Evolutionary conservation across 1,140 invertebrate genomes (phyloP).

Genomic region (Zaprionus vittiger): DNA sequence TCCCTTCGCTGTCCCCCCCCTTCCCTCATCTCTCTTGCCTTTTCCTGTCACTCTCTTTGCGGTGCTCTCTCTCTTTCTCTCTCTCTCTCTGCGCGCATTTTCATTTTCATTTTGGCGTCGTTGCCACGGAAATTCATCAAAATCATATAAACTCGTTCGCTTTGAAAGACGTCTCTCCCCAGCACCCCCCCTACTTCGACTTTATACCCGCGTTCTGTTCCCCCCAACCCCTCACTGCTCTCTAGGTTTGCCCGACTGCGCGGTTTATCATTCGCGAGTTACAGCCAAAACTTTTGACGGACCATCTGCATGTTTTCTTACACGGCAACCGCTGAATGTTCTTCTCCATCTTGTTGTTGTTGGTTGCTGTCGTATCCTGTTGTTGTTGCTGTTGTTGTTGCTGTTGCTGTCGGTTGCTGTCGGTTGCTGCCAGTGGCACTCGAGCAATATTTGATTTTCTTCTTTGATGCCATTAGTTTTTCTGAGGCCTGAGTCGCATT

Average conservation of each 20-base stretch:
- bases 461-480: constrained; percentile 80
- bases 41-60: background rate
- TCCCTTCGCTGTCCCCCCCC: background rate
- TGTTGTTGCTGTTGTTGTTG: constrained; percentile 32
- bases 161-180: constrained; percentile 29
- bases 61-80: background rate
- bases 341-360: constrained; percentile 28
- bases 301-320: constrained; percentile 82
- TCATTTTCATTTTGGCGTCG: constrained; percentile 77
- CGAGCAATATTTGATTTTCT: constrained; percentile 81
- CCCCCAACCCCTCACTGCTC: background rate
- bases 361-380: constrained; percentile 12
- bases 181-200: background rate
- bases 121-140: constrained; percentile 83
- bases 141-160: constrained; percentile 80
- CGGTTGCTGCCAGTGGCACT: constrained; percentile 70
- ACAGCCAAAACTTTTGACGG: constrained; percentile 67
- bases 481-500: constrained; percentile 35
- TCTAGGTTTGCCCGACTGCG: constrained; percentile 19
- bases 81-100: constrained; percentile 42
- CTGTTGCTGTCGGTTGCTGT: constrained; percentile 43
- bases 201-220: background rate
- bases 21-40: background rate
- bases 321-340: constrained; percentile 57
- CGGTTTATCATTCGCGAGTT: constrained; percentile 73